Evolutionary conservation across 1,140 invertebrate genomes (phyloP).

Genomic region (Drosophila sucinea): DNA sequence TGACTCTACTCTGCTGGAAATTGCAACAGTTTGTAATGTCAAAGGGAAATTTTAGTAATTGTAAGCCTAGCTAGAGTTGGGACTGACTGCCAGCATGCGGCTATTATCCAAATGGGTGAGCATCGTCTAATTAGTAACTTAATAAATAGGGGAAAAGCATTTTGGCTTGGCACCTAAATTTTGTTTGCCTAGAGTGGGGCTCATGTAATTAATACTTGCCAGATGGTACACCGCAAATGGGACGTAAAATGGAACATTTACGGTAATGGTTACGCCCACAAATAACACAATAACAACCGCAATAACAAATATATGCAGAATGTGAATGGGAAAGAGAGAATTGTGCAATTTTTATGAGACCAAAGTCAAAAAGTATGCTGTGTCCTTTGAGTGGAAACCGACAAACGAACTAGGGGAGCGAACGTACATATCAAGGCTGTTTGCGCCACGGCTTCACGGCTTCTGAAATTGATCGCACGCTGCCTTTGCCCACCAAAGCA

Average conservation of each 20-base stretch:
- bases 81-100: neutral
- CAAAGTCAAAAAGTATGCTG: conserved; percentile 58
- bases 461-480: conserved; percentile 6
- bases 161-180: conserved; percentile 43
- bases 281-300: conserved; percentile 25
- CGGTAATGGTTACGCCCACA: conserved; percentile 43
- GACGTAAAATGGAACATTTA: conserved; percentile 57
- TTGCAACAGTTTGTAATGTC: neutral
- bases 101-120: conserved; percentile 2
- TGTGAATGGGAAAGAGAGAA: conserved; percentile 35
- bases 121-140: conserved; percentile 30
- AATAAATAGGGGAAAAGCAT: conserved; percentile 38
- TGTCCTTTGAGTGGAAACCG: conserved; percentile 51
- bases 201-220: conserved; percentile 54
- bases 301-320: conserved; percentile 35
- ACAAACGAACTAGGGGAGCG: neutral
- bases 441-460: neutral
- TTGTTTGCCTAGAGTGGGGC: conserved; percentile 2
- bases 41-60: neutral
- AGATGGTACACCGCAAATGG: conserved; percentile 66
- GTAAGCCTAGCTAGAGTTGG: too few species aligned
- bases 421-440: neutral
- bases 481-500: conserved; percentile 9
- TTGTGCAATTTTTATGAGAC: conserved; percentile 76
- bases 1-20: neutral